Evolutionary conservation across 2,113 vertebrate species (phyloP), one percentile per base, ranked within the genome.

Genomic region (Paralichthys olivaceus): DNA sequence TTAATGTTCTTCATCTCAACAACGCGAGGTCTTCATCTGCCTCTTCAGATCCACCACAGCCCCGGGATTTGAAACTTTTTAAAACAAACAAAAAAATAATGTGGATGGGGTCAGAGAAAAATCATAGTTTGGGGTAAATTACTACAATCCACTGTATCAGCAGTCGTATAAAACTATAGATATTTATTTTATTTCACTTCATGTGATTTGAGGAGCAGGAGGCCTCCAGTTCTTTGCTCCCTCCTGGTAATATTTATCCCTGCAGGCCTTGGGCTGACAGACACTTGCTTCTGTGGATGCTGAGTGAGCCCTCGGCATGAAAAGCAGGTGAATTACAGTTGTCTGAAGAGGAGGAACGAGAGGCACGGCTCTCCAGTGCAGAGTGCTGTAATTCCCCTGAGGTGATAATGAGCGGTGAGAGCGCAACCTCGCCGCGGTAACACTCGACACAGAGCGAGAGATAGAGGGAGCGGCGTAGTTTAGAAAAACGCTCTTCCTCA

Each of bases 1-100:
- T 32, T 28, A 55, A 40, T 0, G 62, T 26, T 17, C 80, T 75
- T 88, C 82, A 72, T 68, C 68, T 47, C 67, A 54, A 65, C 71
- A 69, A 22, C 76, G 23, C 13, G 0, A n/a, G 47, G 55, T 56
- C 80, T 68, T 79, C 69, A 69, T 43, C 40, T 8, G 40, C 40
- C 45, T 47, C 45, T 6, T 47, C 45, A 40, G 0, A 0, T 56
- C 49, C 60, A 20, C 2, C 58, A 19, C 47, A 0, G 43, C 14
- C 32, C 17, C 43, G 25, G 26, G 51, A 40, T 29, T 34, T 51
- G 8, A 19, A 15, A 19, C 45, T 55, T 28, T 53, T 51, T 19
- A 19, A 53, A 43, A 11, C 2, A 43, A 13, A 43, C 4, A 43
- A 13, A 43, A 8, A 43, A 13, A 43, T 43, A 5, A 43, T 43